Percentiles rank a stretch among this genome's conserved stretches.
Conservation (phyloP, 2,113 vertebrate species). For the Gila orcuttii region DNA sequence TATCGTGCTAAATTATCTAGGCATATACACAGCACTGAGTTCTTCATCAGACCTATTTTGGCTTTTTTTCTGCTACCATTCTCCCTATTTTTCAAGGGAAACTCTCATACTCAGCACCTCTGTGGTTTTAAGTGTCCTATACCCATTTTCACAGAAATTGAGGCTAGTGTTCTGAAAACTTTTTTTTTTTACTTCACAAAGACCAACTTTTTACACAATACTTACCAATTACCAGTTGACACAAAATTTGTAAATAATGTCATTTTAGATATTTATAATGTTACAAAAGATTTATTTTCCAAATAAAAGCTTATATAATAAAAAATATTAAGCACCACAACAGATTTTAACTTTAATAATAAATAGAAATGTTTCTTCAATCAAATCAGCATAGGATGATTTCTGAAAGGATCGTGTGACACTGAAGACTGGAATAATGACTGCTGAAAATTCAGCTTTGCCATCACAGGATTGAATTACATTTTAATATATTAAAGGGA, state of each 20-base stretch:
- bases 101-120: background rate
- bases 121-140: conserved; percentile 14
- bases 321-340: no score
- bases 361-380: no score
- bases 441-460: no score
- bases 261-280: background rate
- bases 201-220: background rate
- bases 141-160: background rate
- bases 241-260: background rate
- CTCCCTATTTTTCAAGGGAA: conserved; percentile 1
- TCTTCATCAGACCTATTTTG: background rate
- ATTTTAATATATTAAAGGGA: no score
- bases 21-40: conserved; percentile 24
- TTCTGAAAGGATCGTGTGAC: no score
- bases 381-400: no score
- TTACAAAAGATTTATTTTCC: no score
- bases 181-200: background rate
- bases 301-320: no score
- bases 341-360: no score
- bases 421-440: no score
- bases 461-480: no score
- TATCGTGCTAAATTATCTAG: conserved; percentile 16
- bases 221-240: background rate
- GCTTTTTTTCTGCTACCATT: background rate
- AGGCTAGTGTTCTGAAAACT: background rate